phyloP scores from a whole-genome alignment of 2,797 vertebrate genomes.

The Cynopterus sphinx region DNA sequence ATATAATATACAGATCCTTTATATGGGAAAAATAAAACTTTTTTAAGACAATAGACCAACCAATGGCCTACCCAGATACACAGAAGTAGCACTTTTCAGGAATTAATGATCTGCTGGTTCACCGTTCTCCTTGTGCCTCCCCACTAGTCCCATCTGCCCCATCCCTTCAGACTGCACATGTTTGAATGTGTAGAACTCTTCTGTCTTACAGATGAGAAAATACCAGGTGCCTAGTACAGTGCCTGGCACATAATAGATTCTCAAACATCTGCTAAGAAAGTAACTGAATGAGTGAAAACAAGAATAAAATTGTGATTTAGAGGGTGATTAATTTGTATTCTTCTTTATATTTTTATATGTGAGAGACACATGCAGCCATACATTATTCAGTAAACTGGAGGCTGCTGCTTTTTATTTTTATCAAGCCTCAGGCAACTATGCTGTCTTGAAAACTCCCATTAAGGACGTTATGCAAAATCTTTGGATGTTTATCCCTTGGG shows the following conservation, averaged over 20 bases:
- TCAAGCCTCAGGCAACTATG: background rate
- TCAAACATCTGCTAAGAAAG: background rate
- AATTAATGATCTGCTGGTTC: background rate
- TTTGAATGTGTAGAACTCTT: background rate
- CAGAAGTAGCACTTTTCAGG: background rate
- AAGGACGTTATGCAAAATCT: background rate
- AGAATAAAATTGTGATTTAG: background rate
- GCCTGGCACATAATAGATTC: background rate
- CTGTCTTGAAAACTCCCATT: constrained; percentile 19
- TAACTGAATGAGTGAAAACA: background rate
- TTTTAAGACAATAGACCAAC: background rate
- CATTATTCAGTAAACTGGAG: constrained; percentile 34
- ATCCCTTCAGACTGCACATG: background rate
- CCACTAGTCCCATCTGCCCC: background rate
- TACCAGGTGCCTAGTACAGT: background rate
- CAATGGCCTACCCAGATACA: background rate
- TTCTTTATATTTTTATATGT: background rate
- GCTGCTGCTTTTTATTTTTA: background rate
- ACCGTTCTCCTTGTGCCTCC: background rate
- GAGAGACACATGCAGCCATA: background rate
- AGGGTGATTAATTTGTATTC: background rate
- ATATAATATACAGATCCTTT: background rate
- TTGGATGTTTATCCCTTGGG: background rate
- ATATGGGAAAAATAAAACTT: background rate
- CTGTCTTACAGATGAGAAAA: background rate